A percentile compares a stretch with the other conserved stretches of the same genome.
These are phyloP conservation scores for Anneissia japonica DNA, from an alignment of 35 echinoderm and acorn worm genomes.

Conservation along the genomic window DNA sequence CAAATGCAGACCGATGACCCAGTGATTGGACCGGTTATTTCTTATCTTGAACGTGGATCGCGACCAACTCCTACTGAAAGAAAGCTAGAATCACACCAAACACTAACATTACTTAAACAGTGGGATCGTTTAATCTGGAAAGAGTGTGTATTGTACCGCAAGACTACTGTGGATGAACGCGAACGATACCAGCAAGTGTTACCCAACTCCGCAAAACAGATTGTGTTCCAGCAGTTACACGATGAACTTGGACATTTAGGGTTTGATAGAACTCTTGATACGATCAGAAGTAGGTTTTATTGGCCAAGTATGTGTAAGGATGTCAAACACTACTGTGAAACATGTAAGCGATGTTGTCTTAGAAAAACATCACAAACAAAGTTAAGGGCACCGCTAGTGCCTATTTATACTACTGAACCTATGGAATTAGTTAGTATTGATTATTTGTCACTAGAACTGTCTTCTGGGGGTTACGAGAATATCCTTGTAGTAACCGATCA, in stretches of 20 bases:
- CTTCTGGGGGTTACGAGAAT: conserved; percentile 26
- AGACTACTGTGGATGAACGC: background rate
- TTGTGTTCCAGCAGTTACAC: conserved; percentile 31
- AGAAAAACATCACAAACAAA: background rate
- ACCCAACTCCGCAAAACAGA: background rate
- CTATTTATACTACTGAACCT: conserved; percentile 43
- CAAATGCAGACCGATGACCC: no score
- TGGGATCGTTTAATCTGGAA: conserved; percentile 19
- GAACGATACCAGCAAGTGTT: conserved; percentile 23
- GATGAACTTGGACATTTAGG: conserved; percentile 54
- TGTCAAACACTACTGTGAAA: conserved; percentile 25
- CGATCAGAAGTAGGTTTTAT: conserved; percentile 39
- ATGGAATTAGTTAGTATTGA: conserved; percentile 60
- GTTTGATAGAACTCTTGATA: background rate
- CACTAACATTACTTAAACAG: conserved; percentile 13
- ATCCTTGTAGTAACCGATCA: conserved; percentile 49
- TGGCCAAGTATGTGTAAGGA: conserved; percentile 31
- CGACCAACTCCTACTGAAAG: conserved; percentile 6
- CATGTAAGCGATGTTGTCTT: conserved; percentile 3
- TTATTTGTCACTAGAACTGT: conserved; percentile 31
- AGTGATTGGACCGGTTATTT: no score
- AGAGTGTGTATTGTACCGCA: conserved; percentile 3
- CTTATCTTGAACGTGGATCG: no score
- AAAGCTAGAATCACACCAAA: background rate
- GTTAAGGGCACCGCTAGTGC: conserved; percentile 17